Evolutionary conservation across 2,797 vertebrate species (phyloP).

Genomic region (Peromyscus aztecus): DNA sequence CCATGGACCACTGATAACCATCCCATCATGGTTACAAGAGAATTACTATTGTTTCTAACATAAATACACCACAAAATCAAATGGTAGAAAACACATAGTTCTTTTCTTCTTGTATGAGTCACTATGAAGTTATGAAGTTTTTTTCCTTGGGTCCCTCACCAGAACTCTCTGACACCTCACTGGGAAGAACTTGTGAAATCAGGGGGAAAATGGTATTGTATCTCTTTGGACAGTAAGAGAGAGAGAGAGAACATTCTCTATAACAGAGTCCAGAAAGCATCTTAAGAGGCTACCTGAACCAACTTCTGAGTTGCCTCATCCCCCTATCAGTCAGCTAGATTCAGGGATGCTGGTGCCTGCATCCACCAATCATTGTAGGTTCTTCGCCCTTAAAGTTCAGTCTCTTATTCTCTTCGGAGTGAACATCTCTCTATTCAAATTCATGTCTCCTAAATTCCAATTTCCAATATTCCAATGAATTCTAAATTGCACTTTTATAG

Average conservation of each 20-base stretch:
- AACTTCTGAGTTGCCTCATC: neutral
- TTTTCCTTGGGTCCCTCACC: neutral
- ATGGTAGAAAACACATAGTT: neutral
- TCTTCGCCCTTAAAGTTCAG: neutral
- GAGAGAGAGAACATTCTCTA: neutral
- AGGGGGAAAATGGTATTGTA: neutral
- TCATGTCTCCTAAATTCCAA: neutral
- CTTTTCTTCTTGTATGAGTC: neutral
- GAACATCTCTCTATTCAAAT: neutral
- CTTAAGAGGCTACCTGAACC: neutral
- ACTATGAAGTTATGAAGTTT: constrained; percentile 25
- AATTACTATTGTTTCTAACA: neutral
- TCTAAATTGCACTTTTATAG: neutral
- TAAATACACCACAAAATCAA: neutral
- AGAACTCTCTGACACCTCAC: neutral
- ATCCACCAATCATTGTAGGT: neutral
- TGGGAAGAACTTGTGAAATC: neutral
- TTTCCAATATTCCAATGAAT: neutral
- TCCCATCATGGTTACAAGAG: neutral
- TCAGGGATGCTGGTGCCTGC: neutral
- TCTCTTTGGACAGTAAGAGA: neutral
- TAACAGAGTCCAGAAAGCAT: neutral
- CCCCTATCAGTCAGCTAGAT: neutral
- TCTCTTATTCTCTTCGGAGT: neutral
- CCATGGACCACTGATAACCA: neutral